These are phyloP conservation scores for Champsocephalus gunnari DNA, from an alignment of 2,797 vertebrate genomes.

Conservation along the genomic window DNA sequence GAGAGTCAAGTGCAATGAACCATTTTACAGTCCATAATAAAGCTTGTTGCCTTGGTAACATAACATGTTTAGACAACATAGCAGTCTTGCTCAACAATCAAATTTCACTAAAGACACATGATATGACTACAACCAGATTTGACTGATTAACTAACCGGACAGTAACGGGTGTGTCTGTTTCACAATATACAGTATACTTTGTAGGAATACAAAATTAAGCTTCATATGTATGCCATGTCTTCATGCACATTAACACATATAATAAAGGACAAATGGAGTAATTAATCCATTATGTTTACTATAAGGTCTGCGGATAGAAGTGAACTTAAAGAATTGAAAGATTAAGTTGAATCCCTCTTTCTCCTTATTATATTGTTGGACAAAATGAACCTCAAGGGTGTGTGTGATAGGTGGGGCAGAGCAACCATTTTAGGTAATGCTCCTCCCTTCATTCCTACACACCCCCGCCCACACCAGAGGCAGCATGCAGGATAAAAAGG, in stretches of 20 bases:
- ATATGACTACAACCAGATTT: constrained; percentile 4
- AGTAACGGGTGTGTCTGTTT: constrained; percentile 16
- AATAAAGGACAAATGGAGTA: not conserved
- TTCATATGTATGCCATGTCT: not conserved
- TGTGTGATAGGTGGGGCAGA: constrained; percentile 23
- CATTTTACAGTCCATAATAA: constrained; percentile 5
- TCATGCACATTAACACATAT: not conserved
- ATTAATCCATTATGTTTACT: not conserved
- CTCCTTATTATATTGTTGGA: constrained; percentile 12
- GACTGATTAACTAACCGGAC: constrained; percentile 26
- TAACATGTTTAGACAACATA: constrained; percentile 39
- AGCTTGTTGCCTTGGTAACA: constrained; percentile 34
- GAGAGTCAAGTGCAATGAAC: constrained; percentile 13
- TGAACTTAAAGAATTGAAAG: not conserved
- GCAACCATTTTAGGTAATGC: constrained; percentile 42
- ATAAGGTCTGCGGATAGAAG: not conserved
- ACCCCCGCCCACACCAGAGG: constrained; percentile 36
- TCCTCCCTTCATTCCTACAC: constrained; percentile 45
- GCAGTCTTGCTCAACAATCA: constrained; percentile 4
- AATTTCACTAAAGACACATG: constrained; percentile 17
- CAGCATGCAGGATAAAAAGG: constrained; percentile 75
- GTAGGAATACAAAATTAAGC: not conserved
- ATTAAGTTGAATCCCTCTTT: constrained; percentile 21
- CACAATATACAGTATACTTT: not conserved
- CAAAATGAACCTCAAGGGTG: constrained; percentile 32